A percentile compares a stretch with the other conserved stretches of the same genome.
phyloP scores from a whole-genome alignment of 2,888 invertebrate genomes.

The Protophormia terraenovae region DNA sequence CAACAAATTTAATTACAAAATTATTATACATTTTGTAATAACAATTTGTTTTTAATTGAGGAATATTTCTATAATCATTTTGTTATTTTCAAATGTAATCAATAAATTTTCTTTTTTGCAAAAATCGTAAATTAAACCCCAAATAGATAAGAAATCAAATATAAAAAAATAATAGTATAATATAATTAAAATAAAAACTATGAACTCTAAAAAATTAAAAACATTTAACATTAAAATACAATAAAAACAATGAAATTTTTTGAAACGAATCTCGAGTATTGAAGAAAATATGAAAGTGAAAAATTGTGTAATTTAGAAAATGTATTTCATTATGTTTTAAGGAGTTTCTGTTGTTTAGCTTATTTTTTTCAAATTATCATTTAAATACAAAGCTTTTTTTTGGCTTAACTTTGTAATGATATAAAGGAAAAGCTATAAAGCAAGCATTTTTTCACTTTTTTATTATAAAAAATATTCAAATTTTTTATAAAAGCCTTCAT shows the following conservation, averaged over 20 bases:
- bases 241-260: not conserved
- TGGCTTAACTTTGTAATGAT: not conserved
- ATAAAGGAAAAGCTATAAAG: not conserved
- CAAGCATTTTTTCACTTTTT: not conserved
- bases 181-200: not conserved
- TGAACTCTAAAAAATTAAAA: not conserved
- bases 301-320: slow-evolving; percentile 6
- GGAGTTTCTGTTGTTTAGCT: not conserved
- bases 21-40: no score
- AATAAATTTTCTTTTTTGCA: no score
- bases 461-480: slow-evolving; percentile 35
- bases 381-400: not conserved
- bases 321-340: slow-evolving; percentile 12
- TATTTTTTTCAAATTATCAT: not conserved
- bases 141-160: not conserved
- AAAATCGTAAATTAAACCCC: not conserved
- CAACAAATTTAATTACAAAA: no score
- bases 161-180: not conserved
- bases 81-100: no score
- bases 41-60: no score
- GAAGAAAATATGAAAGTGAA: slow-evolving; percentile 24
- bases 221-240: not conserved
- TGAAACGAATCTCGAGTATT: not conserved
- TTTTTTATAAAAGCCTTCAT: slow-evolving; percentile 3
- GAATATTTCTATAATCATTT: no score